Conservation (phyloP, 2,113 vertebrate genomes). For the Hippocampus guttulatus region DNA sequence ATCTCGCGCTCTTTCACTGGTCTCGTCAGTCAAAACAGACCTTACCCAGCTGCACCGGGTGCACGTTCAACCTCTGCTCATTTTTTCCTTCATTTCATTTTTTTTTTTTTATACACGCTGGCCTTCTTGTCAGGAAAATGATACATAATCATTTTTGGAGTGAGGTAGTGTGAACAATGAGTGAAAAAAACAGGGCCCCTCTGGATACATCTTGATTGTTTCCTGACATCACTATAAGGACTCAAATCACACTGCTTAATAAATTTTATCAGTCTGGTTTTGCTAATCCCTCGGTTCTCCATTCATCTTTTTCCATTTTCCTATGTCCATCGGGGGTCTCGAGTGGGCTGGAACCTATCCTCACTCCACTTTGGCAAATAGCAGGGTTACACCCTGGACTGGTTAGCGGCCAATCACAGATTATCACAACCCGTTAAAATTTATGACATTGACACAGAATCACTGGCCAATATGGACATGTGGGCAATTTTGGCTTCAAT, state of each 20-base stretch:
- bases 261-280: neutral
- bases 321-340: neutral
- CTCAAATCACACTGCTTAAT: neutral
- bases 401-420: neutral
- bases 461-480: neutral
- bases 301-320: neutral
- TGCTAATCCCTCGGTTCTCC: neutral
- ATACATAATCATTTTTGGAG: slow-evolving; percentile 3
- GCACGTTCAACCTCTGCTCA: slow-evolving; percentile 20
- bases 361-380: neutral
- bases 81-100: slow-evolving; percentile 29
- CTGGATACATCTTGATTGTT: neutral
- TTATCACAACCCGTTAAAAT: neutral
- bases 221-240: neutral
- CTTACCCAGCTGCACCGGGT: slow-evolving; percentile 14
- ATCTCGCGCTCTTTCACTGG: slow-evolving; percentile 12
- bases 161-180: neutral
- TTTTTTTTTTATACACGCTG: slow-evolving; percentile 7
- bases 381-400: neutral
- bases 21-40: slow-evolving; percentile 28
- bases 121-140: slow-evolving; percentile 6
- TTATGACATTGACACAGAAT: neutral
- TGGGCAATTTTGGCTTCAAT: too few species aligned
- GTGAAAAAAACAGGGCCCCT: neutral
- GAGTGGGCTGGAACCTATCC: neutral